Evolutionary conservation across 2,113 vertebrate genomes (phyloP), one percentile per base, ranked within the genome.

Genomic region (Protomyctophum bolini): DNA sequence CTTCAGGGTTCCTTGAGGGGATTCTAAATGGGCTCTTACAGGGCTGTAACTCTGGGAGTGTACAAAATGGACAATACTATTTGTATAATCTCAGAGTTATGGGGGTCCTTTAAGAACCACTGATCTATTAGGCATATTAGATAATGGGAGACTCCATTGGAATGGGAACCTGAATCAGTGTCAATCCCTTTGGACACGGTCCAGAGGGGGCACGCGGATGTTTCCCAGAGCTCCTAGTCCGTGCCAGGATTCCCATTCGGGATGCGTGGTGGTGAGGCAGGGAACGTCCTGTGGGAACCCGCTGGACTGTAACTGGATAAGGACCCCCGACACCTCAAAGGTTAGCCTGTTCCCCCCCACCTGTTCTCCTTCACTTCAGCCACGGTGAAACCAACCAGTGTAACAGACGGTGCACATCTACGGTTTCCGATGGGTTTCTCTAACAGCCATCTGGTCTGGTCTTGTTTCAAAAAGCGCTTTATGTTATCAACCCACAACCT

Each of bases 191-290:
- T 51, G 28, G 58, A 70, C 33, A 10, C 6, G 6, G 58, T 73
- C 58, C 1, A 50, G 54, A 59, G 41, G 21, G 21, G 60, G 68
- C 59, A 75, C 64, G 51, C 56, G 58, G 71, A 80, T 66, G 21
- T 58, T 65, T 55, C 29, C 11, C 29, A 8, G 52, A 10, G 5
- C 33, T 41, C 79, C 65, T 82, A 83, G 80, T 63, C 64, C 77
- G 83, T 75, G 68, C 66, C 15, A 74, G 80, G 84, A 85, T 89
- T 82, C 66, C 73, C 21, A 46, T 72, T 68, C 56, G 72, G 73
- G 65, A 85, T 59, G 49, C 5, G 33, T 6, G 33, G 33, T 10
- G 54, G 63, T 7, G 60, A 66, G 67, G 70, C n/a, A 54, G 21
- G 21, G 21, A 21, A 57, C 80, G 61, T 70, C 11, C 68, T 70